Base-by-base conservation (phyloP, 2,888 invertebrate genomes). In the Thecophora atra region DNA sequence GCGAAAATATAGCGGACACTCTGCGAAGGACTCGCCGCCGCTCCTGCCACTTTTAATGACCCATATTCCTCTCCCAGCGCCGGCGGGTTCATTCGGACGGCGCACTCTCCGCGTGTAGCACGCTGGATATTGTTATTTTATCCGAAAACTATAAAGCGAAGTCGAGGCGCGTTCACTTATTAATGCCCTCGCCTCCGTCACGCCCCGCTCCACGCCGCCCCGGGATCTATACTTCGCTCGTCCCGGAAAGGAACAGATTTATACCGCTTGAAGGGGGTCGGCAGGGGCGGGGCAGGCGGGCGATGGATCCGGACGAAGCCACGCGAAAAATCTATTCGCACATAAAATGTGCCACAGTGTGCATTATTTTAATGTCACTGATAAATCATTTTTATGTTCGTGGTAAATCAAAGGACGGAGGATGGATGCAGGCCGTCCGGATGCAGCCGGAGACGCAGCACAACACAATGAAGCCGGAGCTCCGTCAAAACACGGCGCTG, bases 321-420 rank as follows among this genome's bases (percentile, higher is more conserved):
- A 79, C 82, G 83, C 83, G 83, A 83, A 82, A 63, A 83, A 83
- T 81, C 84, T 84, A 84, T 83, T 83, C 83, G 85, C 84, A 85
- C 85, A 83, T 85, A 84, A 85, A 83, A 83, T 83, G 84, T 83
- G 83, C 84, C 83, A 83, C 83, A 83, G 84, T 84, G 83, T 84
- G 85, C 83, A 85, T 84, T 84, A 85, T 75, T 75, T 75, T 81
- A 81, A 81, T 82, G 81, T 82, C 81, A 81, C 79, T 80, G 80
- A 82, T 82, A 82, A 82, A 82, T 82, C 82, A 82, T 81, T 82
- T 82, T 82, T 81, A 82, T 82, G 82, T 80, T 80, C 80, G 79
- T 81, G 81, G 80, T 82, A 82, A 82, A 82, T 82, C 82, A 82
- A 82, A 80, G 79, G 74, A 75, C 70, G 70, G 63, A 52, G 63